Percentiles rank a stretch among this genome's conserved stretches.
Evolutionary conservation across 2,888 invertebrate species (phyloP).

Genomic region (Spicauda simplicius): DNA sequence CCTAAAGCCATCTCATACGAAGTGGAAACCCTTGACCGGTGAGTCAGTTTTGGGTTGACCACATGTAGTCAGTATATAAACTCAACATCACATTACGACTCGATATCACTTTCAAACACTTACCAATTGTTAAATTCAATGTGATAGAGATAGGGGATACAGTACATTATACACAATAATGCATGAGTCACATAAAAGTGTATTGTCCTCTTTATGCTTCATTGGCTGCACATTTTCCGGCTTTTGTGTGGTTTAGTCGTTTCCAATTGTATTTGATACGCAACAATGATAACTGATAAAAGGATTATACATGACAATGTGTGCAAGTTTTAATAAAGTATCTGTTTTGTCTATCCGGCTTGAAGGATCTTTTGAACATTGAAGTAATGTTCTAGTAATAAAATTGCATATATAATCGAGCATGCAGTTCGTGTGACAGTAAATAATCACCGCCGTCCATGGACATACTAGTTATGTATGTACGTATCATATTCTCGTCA

Average conservation of each 20-base stretch:
- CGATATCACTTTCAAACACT: not conserved
- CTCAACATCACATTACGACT: not conserved
- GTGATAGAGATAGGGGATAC: slow-evolving; percentile 21
- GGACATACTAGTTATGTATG: too few relatives aligned
- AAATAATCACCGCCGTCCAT: too few relatives aligned
- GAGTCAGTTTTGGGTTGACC: too few relatives aligned
- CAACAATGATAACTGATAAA: slow-evolving; percentile 16
- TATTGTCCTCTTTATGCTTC: slow-evolving; percentile 47
- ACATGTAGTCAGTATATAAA: too few relatives aligned
- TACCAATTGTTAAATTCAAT: slow-evolving; percentile 23
- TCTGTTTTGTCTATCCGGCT: not conserved
- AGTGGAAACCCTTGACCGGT: too few relatives aligned
- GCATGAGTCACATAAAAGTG: slow-evolving; percentile 48
- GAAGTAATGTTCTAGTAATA: not conserved
- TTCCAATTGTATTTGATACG: slow-evolving; percentile 14
- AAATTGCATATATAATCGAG: not conserved
- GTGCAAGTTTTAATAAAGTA: not conserved
- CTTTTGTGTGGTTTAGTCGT: slow-evolving; percentile 13
- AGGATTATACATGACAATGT: not conserved
- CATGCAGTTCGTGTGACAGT: too few relatives aligned
- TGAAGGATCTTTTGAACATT: not conserved
- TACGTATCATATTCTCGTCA: too few relatives aligned
- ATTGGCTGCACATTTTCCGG: slow-evolving; percentile 40
- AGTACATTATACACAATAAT: slow-evolving; percentile 6
- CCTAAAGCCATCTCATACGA: too few relatives aligned